A percentile compares a stretch with the other conserved stretches of the same genome.
phyloP scores from a whole-genome alignment of 2,113 vertebrate genomes.

The Oenanthe melanoleuca region DNA sequence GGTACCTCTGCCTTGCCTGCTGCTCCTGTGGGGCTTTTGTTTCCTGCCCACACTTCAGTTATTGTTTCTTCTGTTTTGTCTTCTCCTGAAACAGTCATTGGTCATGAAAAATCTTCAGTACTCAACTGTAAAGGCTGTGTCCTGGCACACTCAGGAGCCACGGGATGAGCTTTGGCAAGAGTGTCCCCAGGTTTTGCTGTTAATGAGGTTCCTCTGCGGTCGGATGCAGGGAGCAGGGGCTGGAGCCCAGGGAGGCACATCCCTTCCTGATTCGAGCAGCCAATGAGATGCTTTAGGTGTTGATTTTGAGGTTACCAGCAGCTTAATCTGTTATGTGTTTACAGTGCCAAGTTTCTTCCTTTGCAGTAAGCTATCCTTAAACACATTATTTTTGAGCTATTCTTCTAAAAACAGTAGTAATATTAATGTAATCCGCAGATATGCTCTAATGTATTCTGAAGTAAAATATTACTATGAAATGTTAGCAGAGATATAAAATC shows the following conservation, averaged over 20 bases:
- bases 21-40: background rate
- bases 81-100: background rate
- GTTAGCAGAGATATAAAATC: background rate
- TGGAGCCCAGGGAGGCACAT: background rate
- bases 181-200: background rate
- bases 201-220: slow-evolving; percentile 26
- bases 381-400: background rate
- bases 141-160: background rate
- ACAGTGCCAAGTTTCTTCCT: background rate
- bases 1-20: slow-evolving; percentile 42
- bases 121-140: background rate
- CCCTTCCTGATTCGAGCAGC: background rate
- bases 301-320: background rate
- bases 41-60: background rate
- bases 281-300: background rate
- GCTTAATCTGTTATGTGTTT: background rate
- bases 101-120: background rate
- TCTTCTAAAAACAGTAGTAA: background rate
- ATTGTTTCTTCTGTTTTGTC: slow-evolving; percentile 21
- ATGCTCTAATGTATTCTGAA: background rate
- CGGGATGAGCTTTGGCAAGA: background rate
- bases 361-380: background rate
- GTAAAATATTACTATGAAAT: background rate
- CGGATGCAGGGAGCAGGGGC: background rate
- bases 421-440: background rate